Evolutionary conservation across 2,797 vertebrate species (phyloP), one percentile per base, ranked within the genome.

Genomic region (Enoplosus armatus): DNA sequence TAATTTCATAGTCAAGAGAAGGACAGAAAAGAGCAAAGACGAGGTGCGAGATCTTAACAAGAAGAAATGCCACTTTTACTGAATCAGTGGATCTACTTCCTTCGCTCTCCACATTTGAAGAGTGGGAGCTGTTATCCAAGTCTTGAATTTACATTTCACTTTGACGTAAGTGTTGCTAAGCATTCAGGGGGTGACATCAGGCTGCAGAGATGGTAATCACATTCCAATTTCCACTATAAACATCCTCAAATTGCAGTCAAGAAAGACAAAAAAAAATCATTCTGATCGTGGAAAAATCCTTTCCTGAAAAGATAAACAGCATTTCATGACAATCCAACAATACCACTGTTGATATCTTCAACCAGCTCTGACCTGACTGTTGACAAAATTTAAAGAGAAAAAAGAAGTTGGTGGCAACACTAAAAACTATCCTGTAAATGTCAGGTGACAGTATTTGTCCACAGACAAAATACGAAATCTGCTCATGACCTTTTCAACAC

Each of bases 141-240:
- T 79, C 73, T 59, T 67, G 31, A 75, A 88, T 85, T 85, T 85
- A 72, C 72, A 83, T 87, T 85, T 80, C 54, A 78, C 72, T 79
- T 65, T 87, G 86, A 87, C 62, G 24, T 3, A 70, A 69, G 81
- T 53, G 85, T 85, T 88, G 80, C 86, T 77, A 81, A 63, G 85
- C 73, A 81, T 51, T 76, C 45, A 31, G 22, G 16, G 65, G 45
- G 31, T 51, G 63, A 79, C 51, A 75, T 87, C 51, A 67, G 64
- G 71, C 72, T 47, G 58, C 45, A 58, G 53, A 63, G 62, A 84
- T 53, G 24, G 1, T 55, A 76, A 83, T 83, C 51, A 53, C 35
- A 39, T 70, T 77, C 16, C 5, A 48, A 5, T 72, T 77, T 68
- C 7, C 47, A 74, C 18, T n/a, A 29, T 45, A 75, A 70, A 77